These are phyloP conservation scores for Pimephales promelas DNA, from an alignment of 2,113 vertebrate species.

Conservation along the genomic window DNA sequence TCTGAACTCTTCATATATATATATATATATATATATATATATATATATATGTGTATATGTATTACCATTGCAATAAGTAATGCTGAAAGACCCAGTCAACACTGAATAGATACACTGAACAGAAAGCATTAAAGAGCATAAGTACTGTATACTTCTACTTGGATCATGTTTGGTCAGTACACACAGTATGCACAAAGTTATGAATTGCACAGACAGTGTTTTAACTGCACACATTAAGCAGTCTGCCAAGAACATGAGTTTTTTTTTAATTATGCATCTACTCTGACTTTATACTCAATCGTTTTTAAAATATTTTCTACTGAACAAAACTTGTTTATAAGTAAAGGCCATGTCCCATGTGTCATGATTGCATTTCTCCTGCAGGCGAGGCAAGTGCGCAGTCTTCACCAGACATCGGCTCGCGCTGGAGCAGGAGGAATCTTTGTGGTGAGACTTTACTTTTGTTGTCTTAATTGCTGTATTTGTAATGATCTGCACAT, in stretches of 20 bases:
- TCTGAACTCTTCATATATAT: no score
- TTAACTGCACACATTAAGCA: no score
- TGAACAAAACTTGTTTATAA: not conserved
- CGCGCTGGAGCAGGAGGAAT: slow-evolving; percentile 84
- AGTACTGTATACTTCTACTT: not conserved
- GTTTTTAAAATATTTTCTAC: not conserved
- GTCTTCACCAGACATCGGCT: slow-evolving; percentile 80
- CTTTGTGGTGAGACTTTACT: slow-evolving; percentile 86
- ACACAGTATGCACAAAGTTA: not conserved
- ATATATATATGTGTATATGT: no score
- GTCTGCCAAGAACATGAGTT: no score
- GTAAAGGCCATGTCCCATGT: no score
- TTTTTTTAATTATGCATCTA: no score
- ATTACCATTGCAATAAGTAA: not conserved
- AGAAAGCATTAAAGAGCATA: not conserved
- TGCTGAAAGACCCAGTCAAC: not conserved
- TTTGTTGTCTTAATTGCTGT: not conserved
- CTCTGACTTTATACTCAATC: no score
- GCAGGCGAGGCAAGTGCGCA: slow-evolving; percentile 82
- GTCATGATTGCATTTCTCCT: slow-evolving; percentile 35
- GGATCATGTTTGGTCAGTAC: not conserved
- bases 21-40: no score
- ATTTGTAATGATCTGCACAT: not conserved
- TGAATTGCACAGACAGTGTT: no score
- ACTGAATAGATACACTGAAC: not conserved